phyloP scores from a whole-genome alignment of 2,113 vertebrate species.

The Nanorana parkeri region DNA sequence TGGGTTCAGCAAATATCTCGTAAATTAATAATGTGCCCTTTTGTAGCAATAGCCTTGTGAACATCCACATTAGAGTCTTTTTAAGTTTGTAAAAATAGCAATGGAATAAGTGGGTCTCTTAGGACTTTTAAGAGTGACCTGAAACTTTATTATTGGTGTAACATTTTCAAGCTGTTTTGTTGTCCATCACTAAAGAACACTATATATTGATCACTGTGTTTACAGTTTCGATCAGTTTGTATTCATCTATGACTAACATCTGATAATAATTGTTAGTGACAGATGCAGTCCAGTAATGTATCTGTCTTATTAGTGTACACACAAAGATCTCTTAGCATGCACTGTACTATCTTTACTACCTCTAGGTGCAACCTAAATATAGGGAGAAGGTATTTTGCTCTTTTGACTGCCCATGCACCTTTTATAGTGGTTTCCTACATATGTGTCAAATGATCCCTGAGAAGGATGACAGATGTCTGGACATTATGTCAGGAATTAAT shows the following conservation, averaged over 20 bases:
- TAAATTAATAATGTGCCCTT: constrained; percentile 78
- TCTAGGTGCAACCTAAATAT: too few species aligned
- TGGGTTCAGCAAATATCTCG: constrained; percentile 68
- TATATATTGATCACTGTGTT: constrained; percentile 89
- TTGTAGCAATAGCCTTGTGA: constrained; percentile 71
- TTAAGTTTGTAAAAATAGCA: constrained; percentile 58
- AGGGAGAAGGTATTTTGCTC: too few species aligned
- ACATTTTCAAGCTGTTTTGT: constrained; percentile 81
- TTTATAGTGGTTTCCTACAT: too few species aligned
- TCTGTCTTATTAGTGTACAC: too few species aligned
- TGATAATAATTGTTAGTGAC: constrained; percentile 83
- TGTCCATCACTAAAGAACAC: constrained; percentile 71
- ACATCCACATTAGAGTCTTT: constrained; percentile 52
- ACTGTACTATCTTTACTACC: too few species aligned
- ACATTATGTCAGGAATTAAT: too few species aligned
- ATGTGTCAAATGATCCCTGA: too few species aligned
- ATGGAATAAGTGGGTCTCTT: constrained; percentile 65
- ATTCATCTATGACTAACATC: constrained; percentile 86
- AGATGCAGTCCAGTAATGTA: constrained; percentile 68
- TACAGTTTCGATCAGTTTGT: constrained; percentile 84
- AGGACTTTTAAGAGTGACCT: constrained; percentile 75
- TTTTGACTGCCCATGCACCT: too few species aligned
- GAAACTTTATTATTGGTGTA: constrained; percentile 70
- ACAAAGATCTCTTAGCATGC: too few species aligned
- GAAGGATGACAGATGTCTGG: too few species aligned